These are phyloP conservation scores for Ametastegia equiseti DNA, from an alignment of 2,888 invertebrate genomes.

Conservation along the genomic window DNA sequence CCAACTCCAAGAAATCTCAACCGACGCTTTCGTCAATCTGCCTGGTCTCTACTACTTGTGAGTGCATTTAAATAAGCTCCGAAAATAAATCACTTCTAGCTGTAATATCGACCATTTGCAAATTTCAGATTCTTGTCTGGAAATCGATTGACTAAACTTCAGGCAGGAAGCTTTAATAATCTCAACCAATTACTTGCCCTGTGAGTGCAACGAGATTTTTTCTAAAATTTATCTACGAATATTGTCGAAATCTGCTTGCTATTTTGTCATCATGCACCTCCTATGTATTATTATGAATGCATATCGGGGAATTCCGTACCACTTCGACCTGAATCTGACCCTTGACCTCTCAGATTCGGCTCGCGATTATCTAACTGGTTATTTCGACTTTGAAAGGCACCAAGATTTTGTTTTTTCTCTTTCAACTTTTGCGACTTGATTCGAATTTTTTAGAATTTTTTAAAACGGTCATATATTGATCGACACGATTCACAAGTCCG, in stretches of 20 bases:
- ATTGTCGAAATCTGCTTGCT: too few species aligned
- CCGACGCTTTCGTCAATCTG: slow-evolving; percentile 72
- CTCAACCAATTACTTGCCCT: slow-evolving; percentile 74
- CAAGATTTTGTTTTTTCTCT: too few species aligned
- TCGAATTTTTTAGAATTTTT: too few species aligned
- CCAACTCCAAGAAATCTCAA: slow-evolving; percentile 70
- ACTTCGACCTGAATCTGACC: too few species aligned
- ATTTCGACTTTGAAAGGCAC: too few species aligned
- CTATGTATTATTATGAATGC: too few species aligned
- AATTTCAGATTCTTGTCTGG: slow-evolving; percentile 77
- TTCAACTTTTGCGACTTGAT: too few species aligned
- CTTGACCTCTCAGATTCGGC: too few species aligned
- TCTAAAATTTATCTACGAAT: neutral
- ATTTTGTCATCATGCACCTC: neutral
- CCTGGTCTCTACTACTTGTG: slow-evolving; percentile 75
- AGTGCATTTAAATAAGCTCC: slow-evolving; percentile 63
- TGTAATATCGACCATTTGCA: neutral
- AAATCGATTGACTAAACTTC: slow-evolving; percentile 75
- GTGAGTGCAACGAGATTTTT: slow-evolving; percentile 69
- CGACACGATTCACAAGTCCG: too few species aligned
- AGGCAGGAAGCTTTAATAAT: slow-evolving; percentile 76
- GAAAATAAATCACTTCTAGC: neutral
- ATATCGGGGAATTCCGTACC: too few species aligned
- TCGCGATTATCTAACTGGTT: too few species aligned
- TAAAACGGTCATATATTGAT: too few species aligned